Evolutionary conservation across 2,797 vertebrate genomes (phyloP).

Genomic region (Bovichtus diacanthus): DNA sequence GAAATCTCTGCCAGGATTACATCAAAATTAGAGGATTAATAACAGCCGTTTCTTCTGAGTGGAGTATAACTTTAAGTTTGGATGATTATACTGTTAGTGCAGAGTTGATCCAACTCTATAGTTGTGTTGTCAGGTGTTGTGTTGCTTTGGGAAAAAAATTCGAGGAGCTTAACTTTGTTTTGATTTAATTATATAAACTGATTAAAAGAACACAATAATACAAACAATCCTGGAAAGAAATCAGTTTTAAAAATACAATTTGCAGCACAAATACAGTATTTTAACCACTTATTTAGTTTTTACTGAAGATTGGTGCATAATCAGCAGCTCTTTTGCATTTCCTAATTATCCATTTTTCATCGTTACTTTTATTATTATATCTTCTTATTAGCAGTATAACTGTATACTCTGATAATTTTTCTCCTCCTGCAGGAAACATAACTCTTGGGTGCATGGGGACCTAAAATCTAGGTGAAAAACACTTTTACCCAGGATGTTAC

Average conservation of each 20-base stretch:
- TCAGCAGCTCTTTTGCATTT: neutral
- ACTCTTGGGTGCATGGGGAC: no score
- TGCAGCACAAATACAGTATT: neutral
- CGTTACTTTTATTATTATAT: neutral
- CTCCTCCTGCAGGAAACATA: neutral
- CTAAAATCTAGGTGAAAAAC: neutral
- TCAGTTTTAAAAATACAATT: neutral
- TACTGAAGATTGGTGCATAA: neutral
- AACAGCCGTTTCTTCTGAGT: slow-evolving; percentile 23
- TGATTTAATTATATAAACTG: neutral
- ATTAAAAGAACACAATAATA: no score
- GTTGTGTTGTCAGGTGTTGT: neutral
- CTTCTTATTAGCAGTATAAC: neutral
- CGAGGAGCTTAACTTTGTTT: neutral
- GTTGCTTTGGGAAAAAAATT: neutral
- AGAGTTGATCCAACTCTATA: slow-evolving; percentile 5
- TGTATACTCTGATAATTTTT: neutral
- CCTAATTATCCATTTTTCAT: neutral
- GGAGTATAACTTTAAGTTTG: slow-evolving; percentile 28
- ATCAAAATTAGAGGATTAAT: slow-evolving; percentile 67
- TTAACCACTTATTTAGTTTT: neutral
- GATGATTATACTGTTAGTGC: slow-evolving; percentile 18
- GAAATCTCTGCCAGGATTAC: slow-evolving; percentile 56
- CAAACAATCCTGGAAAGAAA: neutral
- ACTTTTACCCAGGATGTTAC: neutral